These are phyloP conservation scores for Ceryle rudis DNA, from an alignment of 2,797 vertebrate species.

Conservation along the genomic window DNA sequence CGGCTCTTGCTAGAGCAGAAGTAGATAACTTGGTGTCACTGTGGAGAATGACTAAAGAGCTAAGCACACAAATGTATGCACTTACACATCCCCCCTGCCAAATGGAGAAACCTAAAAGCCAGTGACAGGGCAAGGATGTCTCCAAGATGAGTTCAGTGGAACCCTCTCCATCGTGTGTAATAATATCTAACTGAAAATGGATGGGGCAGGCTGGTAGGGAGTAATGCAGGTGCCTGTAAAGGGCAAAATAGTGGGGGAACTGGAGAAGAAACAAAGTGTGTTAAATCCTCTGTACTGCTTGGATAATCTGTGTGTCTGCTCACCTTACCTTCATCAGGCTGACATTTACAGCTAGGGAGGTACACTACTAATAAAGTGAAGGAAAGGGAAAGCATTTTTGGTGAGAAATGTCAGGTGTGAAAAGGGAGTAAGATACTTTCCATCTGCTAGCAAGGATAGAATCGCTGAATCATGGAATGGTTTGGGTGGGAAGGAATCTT, in stretches of 20 bases:
- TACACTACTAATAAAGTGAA: neutral
- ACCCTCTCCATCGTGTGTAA: rapidly evolving
- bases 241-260: too few relatives aligned
- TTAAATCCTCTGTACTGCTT: neutral
- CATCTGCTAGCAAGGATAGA: neutral
- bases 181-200: neutral
- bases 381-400: neutral
- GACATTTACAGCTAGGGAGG: neutral
- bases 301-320: neutral
- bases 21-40: neutral
- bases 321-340: neutral
- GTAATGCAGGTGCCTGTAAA: neutral
- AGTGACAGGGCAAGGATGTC: neutral
- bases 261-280: neutral
- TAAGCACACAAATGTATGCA: neutral
- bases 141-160: neutral
- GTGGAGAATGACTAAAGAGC: neutral
- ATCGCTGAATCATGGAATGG: too few relatives aligned
- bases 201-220: neutral
- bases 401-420: neutral
- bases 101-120: neutral
- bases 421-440: neutral
- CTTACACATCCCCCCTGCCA: too few relatives aligned
- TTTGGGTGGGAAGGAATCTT: too few relatives aligned
- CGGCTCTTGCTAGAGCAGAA: neutral